Percentiles rank a stretch among this genome's conserved stretches.
phyloP scores from a whole-genome alignment of 2,888 invertebrate species.

The Eustalomyia histrio region DNA sequence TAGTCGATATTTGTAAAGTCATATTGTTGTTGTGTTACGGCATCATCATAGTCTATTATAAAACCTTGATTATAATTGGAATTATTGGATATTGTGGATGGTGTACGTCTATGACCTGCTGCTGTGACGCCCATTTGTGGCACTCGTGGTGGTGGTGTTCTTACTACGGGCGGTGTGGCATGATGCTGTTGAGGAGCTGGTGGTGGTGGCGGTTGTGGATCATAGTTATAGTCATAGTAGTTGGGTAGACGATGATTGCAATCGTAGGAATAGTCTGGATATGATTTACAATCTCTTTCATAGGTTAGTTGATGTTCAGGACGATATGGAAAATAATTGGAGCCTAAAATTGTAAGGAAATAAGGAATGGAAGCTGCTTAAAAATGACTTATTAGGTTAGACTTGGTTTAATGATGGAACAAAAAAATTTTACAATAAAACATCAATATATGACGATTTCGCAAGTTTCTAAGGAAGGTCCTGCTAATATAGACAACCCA shows the following conservation, averaged over 20 bases:
- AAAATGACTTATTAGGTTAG: no score
- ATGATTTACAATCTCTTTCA: conserved; percentile 79
- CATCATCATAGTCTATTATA: conserved; percentile 82
- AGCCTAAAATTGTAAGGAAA: conserved; percentile 69
- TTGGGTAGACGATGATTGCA: conserved; percentile 76
- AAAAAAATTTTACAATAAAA: no score
- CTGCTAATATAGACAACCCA: no score
- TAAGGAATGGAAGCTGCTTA: no score
- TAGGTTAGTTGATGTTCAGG: conserved; percentile 77
- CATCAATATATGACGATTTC: no score
- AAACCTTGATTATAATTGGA: conserved; percentile 84
- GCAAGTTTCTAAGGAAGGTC: no score
- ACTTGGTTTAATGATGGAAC: no score
- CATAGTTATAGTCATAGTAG: conserved; percentile 77
- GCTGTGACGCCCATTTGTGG: conserved; percentile 79
- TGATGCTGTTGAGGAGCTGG: conserved; percentile 66
- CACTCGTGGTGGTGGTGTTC: conserved; percentile 78
- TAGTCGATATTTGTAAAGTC: conserved; percentile 74
- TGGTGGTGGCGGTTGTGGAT: conserved; percentile 69
- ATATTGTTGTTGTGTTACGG: conserved; percentile 70
- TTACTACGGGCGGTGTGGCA: conserved; percentile 67
- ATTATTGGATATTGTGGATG: conserved; percentile 85
- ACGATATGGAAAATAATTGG: conserved; percentile 79
- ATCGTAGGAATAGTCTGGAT: conserved; percentile 79
- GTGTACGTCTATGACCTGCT: conserved; percentile 85